phyloP scores from a whole-genome alignment of 30 jellyfish, hydroid and myxozoan species.

The Sanderia malayensis region DNA sequence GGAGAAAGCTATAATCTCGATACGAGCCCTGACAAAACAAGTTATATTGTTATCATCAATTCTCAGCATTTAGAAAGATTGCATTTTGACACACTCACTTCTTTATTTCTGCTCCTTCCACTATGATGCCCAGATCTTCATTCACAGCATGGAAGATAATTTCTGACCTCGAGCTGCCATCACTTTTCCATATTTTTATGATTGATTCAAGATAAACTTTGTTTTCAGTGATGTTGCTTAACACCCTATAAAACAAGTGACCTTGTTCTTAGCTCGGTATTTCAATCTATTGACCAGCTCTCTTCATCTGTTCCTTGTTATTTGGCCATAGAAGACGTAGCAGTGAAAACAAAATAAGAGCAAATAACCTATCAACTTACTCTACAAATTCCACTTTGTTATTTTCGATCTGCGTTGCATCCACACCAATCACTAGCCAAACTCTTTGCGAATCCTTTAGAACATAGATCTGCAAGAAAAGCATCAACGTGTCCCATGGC shows the following conservation, averaged over 20 bases:
- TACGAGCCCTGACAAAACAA: no score
- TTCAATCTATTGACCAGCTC: no score
- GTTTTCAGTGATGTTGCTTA: conserved; percentile 42
- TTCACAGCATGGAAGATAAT: conserved; percentile 54
- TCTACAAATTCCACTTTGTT: conserved; percentile 21
- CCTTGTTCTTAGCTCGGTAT: background rate
- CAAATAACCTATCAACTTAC: conserved; percentile 9
- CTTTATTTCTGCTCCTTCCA: conserved; percentile 22
- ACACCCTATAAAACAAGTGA: conserved; percentile 9
- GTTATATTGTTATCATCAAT: no score
- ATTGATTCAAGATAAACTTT: conserved; percentile 38
- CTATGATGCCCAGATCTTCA: conserved; percentile 39
- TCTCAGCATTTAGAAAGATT: no score
- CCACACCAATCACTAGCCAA: conserved; percentile 49
- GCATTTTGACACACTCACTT: conserved; percentile 20
- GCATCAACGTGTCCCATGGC: no score
- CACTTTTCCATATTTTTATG: conserved; percentile 28
- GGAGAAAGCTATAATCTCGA: no score
- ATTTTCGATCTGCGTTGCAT: conserved; percentile 22
- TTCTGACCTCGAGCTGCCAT: conserved; percentile 52
- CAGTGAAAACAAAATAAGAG: no score
- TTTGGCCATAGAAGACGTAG: no score
- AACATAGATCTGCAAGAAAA: conserved; percentile 52
- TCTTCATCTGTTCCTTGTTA: no score
- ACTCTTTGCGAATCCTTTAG: conserved; percentile 47